Conservation (phyloP, 2,888 invertebrate genomes). For the Rhaphigaster nebulosa region DNA sequence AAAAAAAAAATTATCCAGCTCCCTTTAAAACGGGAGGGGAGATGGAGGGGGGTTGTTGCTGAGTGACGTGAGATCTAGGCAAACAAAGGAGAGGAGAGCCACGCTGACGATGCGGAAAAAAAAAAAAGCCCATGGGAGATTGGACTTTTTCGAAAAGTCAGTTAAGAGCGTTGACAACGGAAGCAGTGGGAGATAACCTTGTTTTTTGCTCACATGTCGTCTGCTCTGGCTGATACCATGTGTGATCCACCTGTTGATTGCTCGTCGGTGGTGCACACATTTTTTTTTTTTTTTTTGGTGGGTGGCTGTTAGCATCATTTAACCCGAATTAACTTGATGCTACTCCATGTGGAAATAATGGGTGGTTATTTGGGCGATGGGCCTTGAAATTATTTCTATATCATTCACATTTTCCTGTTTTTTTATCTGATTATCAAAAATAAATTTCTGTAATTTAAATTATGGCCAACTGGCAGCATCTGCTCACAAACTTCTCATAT, state of each 20-base stretch:
- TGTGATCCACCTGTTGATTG: constrained; percentile 34
- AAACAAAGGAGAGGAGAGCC: constrained; percentile 38
- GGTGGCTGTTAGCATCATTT: constrained; percentile 17
- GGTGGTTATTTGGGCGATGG: background rate
- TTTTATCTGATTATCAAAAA: too few relatives aligned
- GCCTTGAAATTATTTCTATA: background rate
- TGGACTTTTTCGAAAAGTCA: constrained; percentile 35
- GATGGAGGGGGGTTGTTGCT: background rate
- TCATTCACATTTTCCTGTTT: too few relatives aligned
- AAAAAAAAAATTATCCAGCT: constrained; percentile 14
- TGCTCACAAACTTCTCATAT: too few relatives aligned
- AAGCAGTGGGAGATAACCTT: constrained; percentile 27
- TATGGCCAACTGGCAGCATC: too few relatives aligned
- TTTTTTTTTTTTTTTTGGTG: constrained; percentile 2
- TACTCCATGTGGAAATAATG: background rate
- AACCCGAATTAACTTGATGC: constrained; percentile 16
- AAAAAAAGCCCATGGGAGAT: background rate
- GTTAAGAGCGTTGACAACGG: constrained; percentile 44
- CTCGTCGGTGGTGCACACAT: background rate
- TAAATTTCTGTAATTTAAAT: too few relatives aligned
- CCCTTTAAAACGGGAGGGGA: background rate
- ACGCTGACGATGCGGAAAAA: background rate
- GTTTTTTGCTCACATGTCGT: constrained; percentile 42
- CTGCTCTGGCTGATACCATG: constrained; percentile 26
- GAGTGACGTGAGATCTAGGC: constrained; percentile 38